Evolutionary conservation across 2,888 invertebrate species (phyloP), one percentile per base, ranked within the genome.

Genomic region (Lymantria dispar): DNA sequence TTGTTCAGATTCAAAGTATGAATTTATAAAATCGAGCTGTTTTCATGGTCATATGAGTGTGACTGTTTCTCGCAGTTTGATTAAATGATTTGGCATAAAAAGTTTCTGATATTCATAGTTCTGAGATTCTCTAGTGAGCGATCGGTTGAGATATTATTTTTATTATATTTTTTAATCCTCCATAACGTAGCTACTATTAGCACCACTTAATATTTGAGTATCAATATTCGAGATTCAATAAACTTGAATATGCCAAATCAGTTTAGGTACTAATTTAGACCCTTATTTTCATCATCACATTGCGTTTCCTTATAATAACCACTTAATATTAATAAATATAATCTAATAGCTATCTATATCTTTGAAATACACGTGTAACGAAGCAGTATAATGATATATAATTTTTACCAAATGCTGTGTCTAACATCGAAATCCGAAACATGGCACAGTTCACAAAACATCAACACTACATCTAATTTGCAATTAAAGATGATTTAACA

Each of bases 281-380:
- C 86, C 86, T 85, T 83, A 80, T 77, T 80, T 86, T 81, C 80
- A 81, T 80, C 83, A 89, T 89, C 88, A 89, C 88, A 89, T 82
- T 85, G 82, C 78, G 86, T 87, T 85, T 69, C 78, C 85, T 85
- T 89, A 88, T 64, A 67, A 72, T 81, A 83, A 73, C n/a, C 70
- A 75, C 74, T 76, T 78, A 77, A 68, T 52, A 62, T 71, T 72
- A 65, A 76, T 74, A 76, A 73, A 75, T 76, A 76, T 72, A 66
- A 38, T 40, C 73, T 74, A 74, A 76, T 56, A 61, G 40, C 62
- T 49, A 14, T 8, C 38, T 70, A 69, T 55, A 72, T 70, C 68
- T 72, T 72, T 73, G 65, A 72, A 71, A 62, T 65, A 68, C 59
- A 68, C 60, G 56, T 60, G 62, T 64, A 60, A 10, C 15, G 56